Conservation (phyloP, 2,888 invertebrate species). For the Pollenia griseotomentosa region DNA sequence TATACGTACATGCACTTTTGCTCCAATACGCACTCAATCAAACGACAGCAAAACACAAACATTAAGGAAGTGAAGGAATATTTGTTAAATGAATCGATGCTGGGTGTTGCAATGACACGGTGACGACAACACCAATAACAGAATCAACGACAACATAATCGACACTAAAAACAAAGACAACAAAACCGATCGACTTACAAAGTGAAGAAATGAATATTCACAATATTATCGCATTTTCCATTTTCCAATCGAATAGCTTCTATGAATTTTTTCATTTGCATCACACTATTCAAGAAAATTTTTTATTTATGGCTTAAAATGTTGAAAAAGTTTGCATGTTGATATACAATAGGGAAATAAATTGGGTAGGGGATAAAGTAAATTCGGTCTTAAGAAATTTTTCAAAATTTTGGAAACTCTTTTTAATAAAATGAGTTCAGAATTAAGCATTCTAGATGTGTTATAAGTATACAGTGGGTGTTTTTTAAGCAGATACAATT, state of each 20-base stretch:
- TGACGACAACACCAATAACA: conserved; percentile 3
- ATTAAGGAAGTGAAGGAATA: conserved; percentile 3
- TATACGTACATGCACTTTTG: neutral
- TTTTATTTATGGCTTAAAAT: conserved; percentile 53
- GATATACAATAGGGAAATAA: too few species aligned
- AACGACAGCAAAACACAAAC: neutral
- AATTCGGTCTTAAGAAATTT: neutral
- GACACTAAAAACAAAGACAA: neutral
- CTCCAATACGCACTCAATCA: neutral
- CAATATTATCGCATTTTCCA: conserved; percentile 55
- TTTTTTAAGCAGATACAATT: too few species aligned
- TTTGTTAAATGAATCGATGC: conserved; percentile 22
- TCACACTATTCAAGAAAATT: conserved; percentile 28
- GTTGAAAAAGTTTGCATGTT: neutral
- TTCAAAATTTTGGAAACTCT: neutral
- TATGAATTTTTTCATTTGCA: conserved; percentile 50
- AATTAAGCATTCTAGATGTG: too few species aligned
- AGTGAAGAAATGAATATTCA: conserved; percentile 45
- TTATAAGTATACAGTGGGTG: too few species aligned
- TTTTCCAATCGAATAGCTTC: conserved; percentile 62
- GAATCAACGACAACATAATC: neutral
- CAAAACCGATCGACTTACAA: conserved; percentile 10
- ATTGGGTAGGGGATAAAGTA: neutral
- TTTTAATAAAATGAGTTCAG: too few species aligned
- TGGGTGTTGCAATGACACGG: conserved; percentile 19